Percentiles rank a stretch among this genome's conserved stretches.
Conservation (phyloP, 2,113 vertebrate genomes). For the Sander lucioperca region DNA sequence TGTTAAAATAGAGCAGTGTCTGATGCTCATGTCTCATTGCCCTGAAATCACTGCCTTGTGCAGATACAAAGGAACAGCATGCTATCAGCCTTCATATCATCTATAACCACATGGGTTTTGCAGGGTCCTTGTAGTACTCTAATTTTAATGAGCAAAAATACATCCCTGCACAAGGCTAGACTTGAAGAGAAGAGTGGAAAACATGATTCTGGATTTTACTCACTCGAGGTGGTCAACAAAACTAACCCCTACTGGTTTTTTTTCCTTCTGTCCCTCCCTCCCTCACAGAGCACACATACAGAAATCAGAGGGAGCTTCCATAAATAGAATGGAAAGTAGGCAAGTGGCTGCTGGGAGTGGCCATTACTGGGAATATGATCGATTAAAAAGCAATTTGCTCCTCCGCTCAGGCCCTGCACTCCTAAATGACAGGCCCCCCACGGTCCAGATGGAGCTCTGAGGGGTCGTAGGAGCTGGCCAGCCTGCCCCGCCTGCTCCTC, state of each 20-base stretch:
- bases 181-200: conserved; percentile 2
- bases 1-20: background rate
- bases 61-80: conserved; percentile 39
- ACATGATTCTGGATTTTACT: conserved; percentile 23
- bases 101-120: conserved; percentile 11
- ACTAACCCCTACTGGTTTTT: background rate
- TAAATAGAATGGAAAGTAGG: conserved; percentile 62
- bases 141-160: conserved; percentile 49
- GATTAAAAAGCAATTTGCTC: conserved; percentile 80
- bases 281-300: background rate
- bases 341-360: conserved; percentile 49
- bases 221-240: conserved; percentile 37
- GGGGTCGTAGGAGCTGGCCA: conserved; percentile 35
- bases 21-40: conserved; percentile 37
- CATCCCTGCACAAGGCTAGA: background rate
- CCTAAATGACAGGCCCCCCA: conserved; percentile 61
- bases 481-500: conserved; percentile 18
- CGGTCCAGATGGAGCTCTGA: conserved; percentile 56
- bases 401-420: conserved; percentile 44
- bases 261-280: background rate
- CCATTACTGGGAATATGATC: conserved; percentile 72
- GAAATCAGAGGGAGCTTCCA: conserved; percentile 32
- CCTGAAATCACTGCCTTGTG: conserved; percentile 11
- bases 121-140: conserved; percentile 32
- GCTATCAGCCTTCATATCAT: conserved; percentile 32